Evolutionary conservation across 2,888 invertebrate genomes (phyloP).

Genomic region (Ennomos quercinarius): DNA sequence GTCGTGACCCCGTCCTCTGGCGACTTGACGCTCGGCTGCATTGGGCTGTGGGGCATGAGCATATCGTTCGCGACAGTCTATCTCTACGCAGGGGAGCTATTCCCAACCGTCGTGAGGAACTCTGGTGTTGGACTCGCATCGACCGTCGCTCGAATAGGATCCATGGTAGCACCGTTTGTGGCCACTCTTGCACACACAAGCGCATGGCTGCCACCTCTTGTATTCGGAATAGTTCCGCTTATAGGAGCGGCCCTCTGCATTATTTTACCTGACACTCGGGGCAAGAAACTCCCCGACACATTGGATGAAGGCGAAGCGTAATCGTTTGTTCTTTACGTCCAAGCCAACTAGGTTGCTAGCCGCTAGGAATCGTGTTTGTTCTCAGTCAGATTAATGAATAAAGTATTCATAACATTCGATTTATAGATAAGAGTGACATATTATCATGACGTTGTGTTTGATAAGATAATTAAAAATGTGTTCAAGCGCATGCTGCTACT

Average conservation of each 20-base stretch:
- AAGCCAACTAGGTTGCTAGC: slow-evolving; percentile 5
- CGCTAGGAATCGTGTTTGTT: slow-evolving; percentile 13
- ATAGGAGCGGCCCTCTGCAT: slow-evolving; percentile 88
- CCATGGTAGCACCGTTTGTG: slow-evolving; percentile 93
- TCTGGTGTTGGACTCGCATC: slow-evolving; percentile 94
- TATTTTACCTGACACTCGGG: slow-evolving; percentile 91
- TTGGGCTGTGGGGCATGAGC: slow-evolving; percentile 92
- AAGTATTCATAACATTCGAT: slow-evolving; percentile 47
- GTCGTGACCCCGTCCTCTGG: slow-evolving; percentile 80
- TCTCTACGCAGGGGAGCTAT: slow-evolving; percentile 94
- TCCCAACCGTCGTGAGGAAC: slow-evolving; percentile 95
- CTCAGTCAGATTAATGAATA: slow-evolving; percentile 27
- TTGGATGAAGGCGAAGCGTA: slow-evolving; percentile 91
- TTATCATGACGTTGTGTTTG: slow-evolving; percentile 29
- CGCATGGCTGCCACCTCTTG: slow-evolving; percentile 88
- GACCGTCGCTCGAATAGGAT: slow-evolving; percentile 93
- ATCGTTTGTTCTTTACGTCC: slow-evolving; percentile 25
- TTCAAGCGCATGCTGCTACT: neutral
- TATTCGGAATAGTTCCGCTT: slow-evolving; percentile 90
- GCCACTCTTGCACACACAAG: slow-evolving; percentile 86
- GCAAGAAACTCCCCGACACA: slow-evolving; percentile 91
- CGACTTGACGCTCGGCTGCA: slow-evolving; percentile 88
- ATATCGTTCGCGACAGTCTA: slow-evolving; percentile 94
- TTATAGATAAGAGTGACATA: slow-evolving; percentile 23
- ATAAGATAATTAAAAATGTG: neutral